Evolutionary conservation across 2,888 invertebrate genomes (phyloP), one percentile per base, ranked within the genome.

Genomic region (Zaprionus obscuricornis): DNA sequence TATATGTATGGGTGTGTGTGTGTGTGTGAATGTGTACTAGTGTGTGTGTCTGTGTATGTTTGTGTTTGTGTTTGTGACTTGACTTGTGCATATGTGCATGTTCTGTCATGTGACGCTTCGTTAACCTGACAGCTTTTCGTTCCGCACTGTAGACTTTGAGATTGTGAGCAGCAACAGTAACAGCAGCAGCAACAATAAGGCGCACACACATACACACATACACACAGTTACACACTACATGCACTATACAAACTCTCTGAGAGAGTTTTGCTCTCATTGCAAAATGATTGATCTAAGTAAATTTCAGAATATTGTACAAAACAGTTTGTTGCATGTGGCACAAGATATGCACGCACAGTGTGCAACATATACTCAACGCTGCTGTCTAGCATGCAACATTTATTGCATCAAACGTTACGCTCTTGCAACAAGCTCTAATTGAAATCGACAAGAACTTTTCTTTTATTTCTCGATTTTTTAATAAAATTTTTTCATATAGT

Each of bases 51-150:
- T 22, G 24, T 22, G 31, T 17, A 14, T 49, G 34, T 36, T 31
- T 49, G 46, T 59, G 70, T n/a, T n/a, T n/a, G 14, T n/a, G 43
- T 11, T 27, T 22, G 24, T 22, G 31, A 16, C 13, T 49, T 29
- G 29, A 33, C 45, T 40, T 59, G 70, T 60, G 60, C 20, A 24
- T 20, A 17, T 47, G 56, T 65, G 54, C 74, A 56, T 69, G 68
- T 72, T 64, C 60, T 55, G 55, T 66, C 51, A 66, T 59, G 66
- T 74, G 54, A 54, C 36, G 71, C 71, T 78, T 77, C 71, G 79
- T 82, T 77, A 82, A 63, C 29, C 64, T 60, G 67, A 82, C 76
- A 77, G 60, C 64, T 37, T 62, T 55, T 65, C 63, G 62, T 74
- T 65, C 42, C 51, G 49, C 55, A 42, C 57, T 51, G 42, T 34